Conservation (phyloP, 2,113 vertebrate genomes). For the Crotalus viridis region DNA sequence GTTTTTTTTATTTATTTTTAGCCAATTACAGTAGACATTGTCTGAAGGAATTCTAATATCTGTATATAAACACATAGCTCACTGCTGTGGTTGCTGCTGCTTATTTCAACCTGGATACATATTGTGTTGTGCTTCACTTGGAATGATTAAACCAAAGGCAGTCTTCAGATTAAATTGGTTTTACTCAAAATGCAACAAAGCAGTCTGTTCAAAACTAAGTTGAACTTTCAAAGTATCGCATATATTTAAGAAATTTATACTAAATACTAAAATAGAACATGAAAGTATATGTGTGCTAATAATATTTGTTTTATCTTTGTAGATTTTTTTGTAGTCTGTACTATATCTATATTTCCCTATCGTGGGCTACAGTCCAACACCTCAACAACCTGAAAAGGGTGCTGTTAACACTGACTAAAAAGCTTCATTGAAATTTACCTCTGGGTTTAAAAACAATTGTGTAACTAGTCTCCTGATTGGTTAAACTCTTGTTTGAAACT, state of each 20-base stretch:
- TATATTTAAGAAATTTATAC: background rate
- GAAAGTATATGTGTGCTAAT: background rate
- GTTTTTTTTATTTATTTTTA: conserved; percentile 51
- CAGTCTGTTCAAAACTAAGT: background rate
- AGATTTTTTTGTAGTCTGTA: background rate
- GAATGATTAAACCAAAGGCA: background rate
- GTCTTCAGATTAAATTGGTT: background rate
- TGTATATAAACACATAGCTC: conserved; percentile 16
- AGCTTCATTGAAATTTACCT: background rate
- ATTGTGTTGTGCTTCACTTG: background rate
- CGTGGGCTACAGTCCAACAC: background rate
- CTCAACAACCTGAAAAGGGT: background rate
- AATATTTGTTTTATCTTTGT: background rate
- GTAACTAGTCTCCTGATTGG: background rate
- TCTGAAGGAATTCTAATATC: conserved; percentile 50
- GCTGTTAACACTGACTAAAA: background rate
- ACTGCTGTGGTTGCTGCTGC: conserved; percentile 41
- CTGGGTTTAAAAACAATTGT: background rate
- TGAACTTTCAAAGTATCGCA: background rate
- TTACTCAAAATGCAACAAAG: background rate
- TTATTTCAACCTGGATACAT: conserved; percentile 23
- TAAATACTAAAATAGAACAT: background rate
- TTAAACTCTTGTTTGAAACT: background rate
- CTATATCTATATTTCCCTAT: background rate
- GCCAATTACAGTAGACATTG: conserved; percentile 40